These are phyloP conservation scores for Wasmannia auropunctata DNA, from an alignment of 1,140 invertebrate genomes.

Conservation along the genomic window DNA sequence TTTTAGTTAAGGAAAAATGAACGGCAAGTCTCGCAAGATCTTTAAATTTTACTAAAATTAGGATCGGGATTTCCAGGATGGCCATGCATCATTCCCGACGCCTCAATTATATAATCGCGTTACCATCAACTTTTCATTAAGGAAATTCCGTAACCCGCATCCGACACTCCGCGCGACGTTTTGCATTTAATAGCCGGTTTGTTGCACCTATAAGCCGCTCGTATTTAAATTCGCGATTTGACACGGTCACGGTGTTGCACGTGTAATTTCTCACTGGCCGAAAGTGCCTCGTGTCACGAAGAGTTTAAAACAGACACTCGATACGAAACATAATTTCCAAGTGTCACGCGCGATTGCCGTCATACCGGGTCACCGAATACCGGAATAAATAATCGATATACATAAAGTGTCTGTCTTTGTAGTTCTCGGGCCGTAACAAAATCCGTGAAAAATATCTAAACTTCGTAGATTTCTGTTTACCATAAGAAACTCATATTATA, in stretches of 20 bases:
- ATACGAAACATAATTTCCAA: constrained; percentile 42
- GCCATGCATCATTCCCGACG: background rate
- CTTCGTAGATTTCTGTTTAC: background rate
- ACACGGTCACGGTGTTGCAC: constrained; percentile 53
- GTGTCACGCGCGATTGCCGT: constrained; percentile 29
- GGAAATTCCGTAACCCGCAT: constrained; percentile 46
- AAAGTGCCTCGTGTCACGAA: constrained; percentile 53
- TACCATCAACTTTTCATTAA: constrained; percentile 54
- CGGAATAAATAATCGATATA: constrained; percentile 27
- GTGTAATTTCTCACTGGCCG: constrained; percentile 40
- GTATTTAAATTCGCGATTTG: constrained; percentile 58
- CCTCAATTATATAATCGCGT: constrained; percentile 41
- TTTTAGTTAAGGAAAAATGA: background rate
- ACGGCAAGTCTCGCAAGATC: no score
- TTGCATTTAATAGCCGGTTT: constrained; percentile 51
- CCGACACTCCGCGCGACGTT: constrained; percentile 24
- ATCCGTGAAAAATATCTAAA: background rate
- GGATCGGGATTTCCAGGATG: background rate
- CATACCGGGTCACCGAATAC: constrained; percentile 1
- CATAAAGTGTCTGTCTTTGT: background rate
- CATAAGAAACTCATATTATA: background rate
- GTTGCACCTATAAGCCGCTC: background rate
- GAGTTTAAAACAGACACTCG: constrained; percentile 51
- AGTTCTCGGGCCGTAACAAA: background rate
- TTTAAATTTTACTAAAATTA: background rate